Conservation (phyloP, 1,140 invertebrate species). For the Sarcophaga bullata region DNA sequence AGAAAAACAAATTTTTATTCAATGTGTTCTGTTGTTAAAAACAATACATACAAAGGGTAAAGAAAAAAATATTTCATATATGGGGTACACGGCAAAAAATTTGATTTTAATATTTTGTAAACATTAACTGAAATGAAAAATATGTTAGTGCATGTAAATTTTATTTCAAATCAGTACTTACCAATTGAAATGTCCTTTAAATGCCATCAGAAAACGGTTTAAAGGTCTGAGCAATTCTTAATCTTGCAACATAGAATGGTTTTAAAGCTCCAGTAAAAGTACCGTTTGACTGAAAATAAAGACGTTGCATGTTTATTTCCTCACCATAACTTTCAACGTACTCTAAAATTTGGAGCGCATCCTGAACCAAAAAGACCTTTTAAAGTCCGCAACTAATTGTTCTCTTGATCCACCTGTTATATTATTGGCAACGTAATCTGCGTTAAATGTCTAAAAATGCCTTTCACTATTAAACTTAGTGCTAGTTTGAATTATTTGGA, state of each 20-base stretch:
- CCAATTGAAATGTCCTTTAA: background rate
- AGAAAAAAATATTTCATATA: background rate
- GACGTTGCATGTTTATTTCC: background rate
- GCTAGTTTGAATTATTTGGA: too few relatives aligned
- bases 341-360: too few relatives aligned
- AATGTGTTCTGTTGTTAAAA: too few relatives aligned
- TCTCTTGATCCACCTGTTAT: background rate
- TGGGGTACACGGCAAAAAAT: conserved; percentile 1
- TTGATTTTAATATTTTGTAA: background rate
- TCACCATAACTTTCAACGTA: too few relatives aligned
- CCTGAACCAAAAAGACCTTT: background rate
- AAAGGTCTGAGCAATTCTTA: background rate
- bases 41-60: too few relatives aligned
- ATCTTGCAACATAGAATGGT: background rate
- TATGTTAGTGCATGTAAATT: background rate
- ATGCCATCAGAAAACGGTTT: background rate
- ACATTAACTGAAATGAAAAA: background rate
- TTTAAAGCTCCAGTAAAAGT: background rate
- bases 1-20: too few relatives aligned
- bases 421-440: background rate
- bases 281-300: background rate
- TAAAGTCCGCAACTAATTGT: background rate
- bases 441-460: too few relatives aligned
- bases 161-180: background rate
- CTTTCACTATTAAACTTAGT: too few relatives aligned